Evolutionary conservation across 2,797 vertebrate species (phyloP).

Genomic region (Tolypeutes matacus): DNA sequence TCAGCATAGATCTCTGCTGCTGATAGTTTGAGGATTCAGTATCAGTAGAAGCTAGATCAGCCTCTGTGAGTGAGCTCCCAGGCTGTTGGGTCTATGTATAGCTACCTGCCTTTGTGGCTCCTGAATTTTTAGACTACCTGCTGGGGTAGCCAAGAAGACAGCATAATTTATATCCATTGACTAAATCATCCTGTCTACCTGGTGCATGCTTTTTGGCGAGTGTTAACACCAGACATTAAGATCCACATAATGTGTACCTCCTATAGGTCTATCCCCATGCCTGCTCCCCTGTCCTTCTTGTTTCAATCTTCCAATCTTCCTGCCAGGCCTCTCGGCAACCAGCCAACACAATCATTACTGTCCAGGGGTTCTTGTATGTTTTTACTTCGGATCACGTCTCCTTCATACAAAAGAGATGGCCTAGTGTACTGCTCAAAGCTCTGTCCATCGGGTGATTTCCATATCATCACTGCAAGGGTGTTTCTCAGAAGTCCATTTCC

Average conservation of each 20-base stretch:
- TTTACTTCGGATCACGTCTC: too few species aligned
- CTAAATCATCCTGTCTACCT: accelerated
- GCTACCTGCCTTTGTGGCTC: not conserved
- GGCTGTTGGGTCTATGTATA: not conserved
- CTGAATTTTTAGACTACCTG: not conserved
- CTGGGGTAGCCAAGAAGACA: not conserved
- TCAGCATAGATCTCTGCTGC: not conserved
- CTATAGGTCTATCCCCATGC: not conserved
- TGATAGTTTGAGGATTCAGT: accelerated
- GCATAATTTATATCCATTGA: not conserved
- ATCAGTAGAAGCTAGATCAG: not conserved
- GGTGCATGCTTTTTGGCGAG: not conserved
- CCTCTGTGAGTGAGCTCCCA: not conserved
- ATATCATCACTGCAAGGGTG: not conserved
- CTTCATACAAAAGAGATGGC: not conserved
- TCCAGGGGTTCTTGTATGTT: too few species aligned
- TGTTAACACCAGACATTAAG: not conserved
- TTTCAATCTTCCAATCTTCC: not conserved
- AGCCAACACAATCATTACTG: too few species aligned
- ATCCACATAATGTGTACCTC: not conserved
- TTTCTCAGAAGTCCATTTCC: not conserved
- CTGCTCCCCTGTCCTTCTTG: not conserved
- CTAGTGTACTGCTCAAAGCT: too few species aligned
- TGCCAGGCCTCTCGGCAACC: not conserved
- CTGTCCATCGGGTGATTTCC: not conserved